Evolutionary conservation across 2,888 invertebrate genomes (phyloP).

Genomic region (Zygothrica quintamaculata): DNA sequence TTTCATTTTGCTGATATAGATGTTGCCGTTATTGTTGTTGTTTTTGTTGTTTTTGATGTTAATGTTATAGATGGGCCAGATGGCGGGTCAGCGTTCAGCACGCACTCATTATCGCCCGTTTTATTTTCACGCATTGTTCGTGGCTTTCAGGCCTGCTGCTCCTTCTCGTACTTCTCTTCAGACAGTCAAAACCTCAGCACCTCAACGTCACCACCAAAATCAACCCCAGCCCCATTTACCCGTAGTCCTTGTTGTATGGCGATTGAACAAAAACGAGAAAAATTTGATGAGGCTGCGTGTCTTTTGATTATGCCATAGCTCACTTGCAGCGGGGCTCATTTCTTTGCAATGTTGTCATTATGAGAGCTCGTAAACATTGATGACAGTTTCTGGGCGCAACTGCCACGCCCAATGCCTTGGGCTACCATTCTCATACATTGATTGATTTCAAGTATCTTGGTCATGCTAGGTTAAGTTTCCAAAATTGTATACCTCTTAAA

Average conservation of each 20-base stretch:
- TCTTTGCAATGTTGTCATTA: conserved; percentile 58
- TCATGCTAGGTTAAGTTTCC: conserved; percentile 12
- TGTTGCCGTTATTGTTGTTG: conserved; percentile 25
- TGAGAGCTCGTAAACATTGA: conserved; percentile 72
- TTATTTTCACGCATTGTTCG: conserved; percentile 70
- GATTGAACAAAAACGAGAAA: conserved; percentile 58
- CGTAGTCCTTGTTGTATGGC: conserved; percentile 15
- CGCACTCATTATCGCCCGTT: conserved; percentile 70
- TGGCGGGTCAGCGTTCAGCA: conserved; percentile 56
- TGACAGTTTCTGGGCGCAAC: conserved; percentile 55
- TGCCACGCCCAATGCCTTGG: conserved; percentile 24
- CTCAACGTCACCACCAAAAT: no score
- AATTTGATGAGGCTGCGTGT: conserved; percentile 70
- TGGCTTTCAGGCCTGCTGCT: conserved; percentile 15
- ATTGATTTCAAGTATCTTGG: conserved; percentile 39
- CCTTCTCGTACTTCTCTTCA: no score
- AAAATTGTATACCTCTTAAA: not conserved
- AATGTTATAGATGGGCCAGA: conserved; percentile 36
- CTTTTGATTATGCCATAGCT: conserved; percentile 69
- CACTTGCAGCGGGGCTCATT: conserved; percentile 39
- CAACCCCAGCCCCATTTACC: not conserved
- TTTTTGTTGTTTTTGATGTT: conserved; percentile 7
- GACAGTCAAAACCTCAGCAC: no score
- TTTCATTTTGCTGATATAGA: conserved; percentile 5
- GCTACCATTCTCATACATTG: conserved; percentile 23